Conservation (phyloP, 2,888 invertebrate genomes). For the Gryllus longicercus region DNA sequence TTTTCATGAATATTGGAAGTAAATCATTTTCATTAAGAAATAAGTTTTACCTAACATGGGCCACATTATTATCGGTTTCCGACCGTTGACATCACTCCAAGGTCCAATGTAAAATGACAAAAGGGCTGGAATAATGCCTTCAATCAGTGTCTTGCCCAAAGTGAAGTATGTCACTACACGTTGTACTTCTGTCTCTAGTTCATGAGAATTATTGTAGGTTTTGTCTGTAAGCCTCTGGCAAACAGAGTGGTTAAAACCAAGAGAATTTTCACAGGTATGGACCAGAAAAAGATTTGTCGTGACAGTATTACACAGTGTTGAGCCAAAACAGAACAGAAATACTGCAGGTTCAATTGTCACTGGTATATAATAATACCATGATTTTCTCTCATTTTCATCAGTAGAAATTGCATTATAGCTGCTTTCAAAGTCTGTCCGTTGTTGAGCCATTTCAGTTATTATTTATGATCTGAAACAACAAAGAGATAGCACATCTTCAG, state of each 20-base stretch:
- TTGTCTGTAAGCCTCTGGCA: neutral
- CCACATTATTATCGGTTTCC: constrained; percentile 65
- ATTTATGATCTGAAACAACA: too few species aligned
- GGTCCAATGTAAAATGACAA: constrained; percentile 71
- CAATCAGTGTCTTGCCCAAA: constrained; percentile 60
- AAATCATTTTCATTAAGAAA: too few species aligned
- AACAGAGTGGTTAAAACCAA: neutral
- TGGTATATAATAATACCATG: neutral
- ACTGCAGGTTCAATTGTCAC: constrained; percentile 18
- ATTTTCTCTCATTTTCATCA: neutral
- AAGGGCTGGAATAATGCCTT: constrained; percentile 64
- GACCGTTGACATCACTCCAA: constrained; percentile 77
- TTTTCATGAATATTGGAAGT: too few species aligned
- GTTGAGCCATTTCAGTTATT: too few species aligned
- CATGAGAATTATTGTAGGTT: neutral
- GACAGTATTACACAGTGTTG: neutral
- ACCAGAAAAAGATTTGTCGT: neutral
- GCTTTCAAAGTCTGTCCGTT: neutral
- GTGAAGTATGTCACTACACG: constrained; percentile 39
- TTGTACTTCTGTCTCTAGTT: constrained; percentile 17
- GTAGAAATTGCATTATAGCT: neutral
- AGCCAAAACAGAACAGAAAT: neutral
- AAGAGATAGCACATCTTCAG: too few species aligned
- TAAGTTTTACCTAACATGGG: constrained; percentile 55
- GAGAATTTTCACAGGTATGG: neutral